Conservation (phyloP, 2,888 invertebrate species). For the Meganola albula region DNA sequence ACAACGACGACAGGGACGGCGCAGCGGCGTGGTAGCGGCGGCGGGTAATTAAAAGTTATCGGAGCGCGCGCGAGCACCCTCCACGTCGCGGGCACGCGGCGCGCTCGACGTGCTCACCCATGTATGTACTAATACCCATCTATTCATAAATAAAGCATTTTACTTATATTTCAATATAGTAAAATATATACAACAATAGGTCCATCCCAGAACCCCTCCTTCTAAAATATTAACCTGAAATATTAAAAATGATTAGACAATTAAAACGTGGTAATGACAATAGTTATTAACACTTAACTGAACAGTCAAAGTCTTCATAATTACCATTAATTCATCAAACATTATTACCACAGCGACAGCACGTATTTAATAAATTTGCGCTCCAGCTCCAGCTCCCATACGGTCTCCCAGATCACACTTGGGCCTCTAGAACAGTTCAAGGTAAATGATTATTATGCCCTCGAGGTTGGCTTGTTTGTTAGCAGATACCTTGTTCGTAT, state of each 20-base stretch:
- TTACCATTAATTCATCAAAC: slow-evolving; percentile 7
- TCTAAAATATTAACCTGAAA: neutral
- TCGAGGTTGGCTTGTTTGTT: too few species aligned
- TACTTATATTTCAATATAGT: too few species aligned
- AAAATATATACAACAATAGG: slow-evolving; percentile 1
- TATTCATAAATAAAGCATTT: neutral
- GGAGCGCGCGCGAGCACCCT: slow-evolving; percentile 36
- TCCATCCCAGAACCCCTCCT: neutral
- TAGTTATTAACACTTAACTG: too few species aligned
- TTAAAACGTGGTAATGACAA: too few species aligned
- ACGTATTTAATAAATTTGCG: slow-evolving; percentile 21
- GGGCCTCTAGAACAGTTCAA: too few species aligned
- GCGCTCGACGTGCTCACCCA: neutral
- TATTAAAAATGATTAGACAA: too few species aligned
- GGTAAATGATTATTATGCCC: too few species aligned
- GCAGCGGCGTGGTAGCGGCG: neutral
- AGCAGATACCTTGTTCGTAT: too few species aligned
- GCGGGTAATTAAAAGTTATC: slow-evolving; percentile 43
- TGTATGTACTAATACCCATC: neutral
- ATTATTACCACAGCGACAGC: slow-evolving; percentile 4
- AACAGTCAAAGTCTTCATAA: too few species aligned
- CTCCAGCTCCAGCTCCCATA: slow-evolving; percentile 1
- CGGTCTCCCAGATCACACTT: slow-evolving; percentile 3
- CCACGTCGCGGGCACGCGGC: slow-evolving; percentile 21
- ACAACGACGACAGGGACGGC: slow-evolving; percentile 7